A percentile compares a stretch with the other conserved stretches of the same genome.
Conservation (phyloP, 2,888 invertebrate genomes). For the Epirrita christyi region DNA sequence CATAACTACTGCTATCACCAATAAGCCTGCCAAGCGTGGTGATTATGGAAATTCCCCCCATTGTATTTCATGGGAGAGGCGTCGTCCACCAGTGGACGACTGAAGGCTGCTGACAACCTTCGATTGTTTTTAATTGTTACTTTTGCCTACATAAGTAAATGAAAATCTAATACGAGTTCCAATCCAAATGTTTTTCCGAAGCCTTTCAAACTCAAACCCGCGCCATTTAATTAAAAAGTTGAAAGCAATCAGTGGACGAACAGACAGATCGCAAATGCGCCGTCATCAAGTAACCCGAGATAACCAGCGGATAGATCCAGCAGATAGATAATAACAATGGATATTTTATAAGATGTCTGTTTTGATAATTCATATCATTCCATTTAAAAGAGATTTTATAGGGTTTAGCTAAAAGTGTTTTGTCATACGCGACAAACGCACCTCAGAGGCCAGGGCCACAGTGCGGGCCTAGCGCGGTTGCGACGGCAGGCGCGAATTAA, state of each 20-base stretch:
- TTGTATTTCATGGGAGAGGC: too few species aligned
- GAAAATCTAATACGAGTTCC: conserved; percentile 18
- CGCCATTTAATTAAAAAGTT: conserved; percentile 62
- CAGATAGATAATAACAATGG: conserved; percentile 40
- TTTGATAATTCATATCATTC: conserved; percentile 59
- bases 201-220: conserved; percentile 26
- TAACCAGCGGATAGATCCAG: conserved; percentile 45
- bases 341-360: conserved; percentile 49
- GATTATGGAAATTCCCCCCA: too few species aligned
- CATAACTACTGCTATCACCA: too few species aligned
- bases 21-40: too few species aligned
- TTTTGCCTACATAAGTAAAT: conserved; percentile 2
- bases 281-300: conserved; percentile 43
- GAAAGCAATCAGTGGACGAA: conserved; percentile 53
- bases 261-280: conserved; percentile 40
- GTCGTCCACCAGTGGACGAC: too few species aligned
- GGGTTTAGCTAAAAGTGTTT: conserved; percentile 15
- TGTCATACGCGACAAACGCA: conserved; percentile 18
- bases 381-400: conserved; percentile 60
- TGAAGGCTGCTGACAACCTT: too few species aligned
- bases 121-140: not conserved
- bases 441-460: too few species aligned
- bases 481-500: too few species aligned
- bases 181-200: conserved; percentile 22
- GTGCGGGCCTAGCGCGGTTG: too few species aligned